Evolutionary conservation across 2,888 invertebrate species (phyloP).

Genomic region (Minunthozetes semirufus): DNA sequence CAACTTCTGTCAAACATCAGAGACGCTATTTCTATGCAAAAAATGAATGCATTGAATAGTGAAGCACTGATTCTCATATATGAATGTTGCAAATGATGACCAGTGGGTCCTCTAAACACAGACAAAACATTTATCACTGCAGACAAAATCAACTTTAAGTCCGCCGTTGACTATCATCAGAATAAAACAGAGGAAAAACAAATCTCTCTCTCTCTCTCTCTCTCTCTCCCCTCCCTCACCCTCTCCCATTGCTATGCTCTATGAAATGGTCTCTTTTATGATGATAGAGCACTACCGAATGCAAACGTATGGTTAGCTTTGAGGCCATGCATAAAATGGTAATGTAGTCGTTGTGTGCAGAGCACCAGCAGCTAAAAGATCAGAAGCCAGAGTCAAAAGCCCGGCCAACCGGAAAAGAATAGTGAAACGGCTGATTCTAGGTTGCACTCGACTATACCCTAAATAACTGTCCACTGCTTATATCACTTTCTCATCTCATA

Average conservation of each 20-base stretch:
- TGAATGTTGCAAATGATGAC: conserved; percentile 11
- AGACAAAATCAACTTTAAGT: conserved; percentile 18
- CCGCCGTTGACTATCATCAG: background rate
- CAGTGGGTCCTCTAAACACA: conserved; percentile 17
- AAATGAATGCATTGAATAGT: conserved; percentile 10
- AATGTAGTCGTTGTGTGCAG: conserved; percentile 5
- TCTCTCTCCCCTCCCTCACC: background rate
- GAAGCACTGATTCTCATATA: background rate
- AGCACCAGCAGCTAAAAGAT: background rate
- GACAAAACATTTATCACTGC: conserved; percentile 25
- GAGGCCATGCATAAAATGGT: conserved; percentile 27
- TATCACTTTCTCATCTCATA: conserved; percentile 26
- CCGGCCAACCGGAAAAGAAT: conserved; percentile 23
- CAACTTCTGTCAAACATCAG: conserved; percentile 16
- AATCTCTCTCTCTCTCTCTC: conserved; percentile 12
- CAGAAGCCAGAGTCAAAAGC: conserved; percentile 14
- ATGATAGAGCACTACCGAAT: conserved; percentile 13
- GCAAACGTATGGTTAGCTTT: conserved; percentile 19
- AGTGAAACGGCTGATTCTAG: background rate
- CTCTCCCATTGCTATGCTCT: background rate
- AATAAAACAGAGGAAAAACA: background rate
- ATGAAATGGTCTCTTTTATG: conserved; percentile 5
- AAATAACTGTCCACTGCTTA: conserved; percentile 23
- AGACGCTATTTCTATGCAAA: conserved; percentile 17
- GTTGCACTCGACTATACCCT: background rate